A percentile compares a stretch with the other conserved stretches of the same genome.
Conservation (phyloP, 2,888 invertebrate genomes). For the Margaritifera margaritifera region DNA sequence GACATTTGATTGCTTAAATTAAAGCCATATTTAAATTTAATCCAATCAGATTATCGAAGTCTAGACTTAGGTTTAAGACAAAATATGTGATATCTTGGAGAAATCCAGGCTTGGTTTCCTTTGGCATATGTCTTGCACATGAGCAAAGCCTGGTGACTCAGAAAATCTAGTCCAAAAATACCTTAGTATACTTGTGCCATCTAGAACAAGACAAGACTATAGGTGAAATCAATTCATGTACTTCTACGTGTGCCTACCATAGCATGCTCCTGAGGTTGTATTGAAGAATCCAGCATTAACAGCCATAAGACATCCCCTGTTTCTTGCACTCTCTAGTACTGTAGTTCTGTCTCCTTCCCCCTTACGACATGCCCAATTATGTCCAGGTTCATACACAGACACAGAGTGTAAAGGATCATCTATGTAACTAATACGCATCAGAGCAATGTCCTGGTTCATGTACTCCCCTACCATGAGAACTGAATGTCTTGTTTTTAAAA, state of each 20-base stretch:
- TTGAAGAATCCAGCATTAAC: conserved; percentile 73
- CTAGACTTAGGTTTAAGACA: no score
- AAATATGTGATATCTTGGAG: no score
- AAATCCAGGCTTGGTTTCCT: no score
- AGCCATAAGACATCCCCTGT: conserved; percentile 65
- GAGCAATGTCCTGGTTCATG: conserved; percentile 29
- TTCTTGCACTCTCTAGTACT: conserved; percentile 56
- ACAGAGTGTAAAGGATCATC: conserved; percentile 65
- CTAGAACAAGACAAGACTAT: no score
- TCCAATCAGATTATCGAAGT: no score
- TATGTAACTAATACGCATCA: conserved; percentile 51
- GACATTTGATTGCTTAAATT: no score
- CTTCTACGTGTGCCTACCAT: conserved; percentile 53
- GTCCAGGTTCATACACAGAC: conserved; percentile 69
- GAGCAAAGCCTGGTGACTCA: no score
- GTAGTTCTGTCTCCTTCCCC: conserved; percentile 46
- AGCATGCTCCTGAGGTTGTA: conserved; percentile 64
- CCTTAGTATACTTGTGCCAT: no score
- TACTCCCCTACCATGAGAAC: conserved; percentile 29
- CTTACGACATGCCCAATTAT: conserved; percentile 59
- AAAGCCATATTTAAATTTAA: no score
- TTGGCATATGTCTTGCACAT: no score
- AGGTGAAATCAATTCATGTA: neutral
- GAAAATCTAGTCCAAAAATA: no score
- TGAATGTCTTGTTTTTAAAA: no score